Evolutionary conservation across 2,113 vertebrate species (phyloP).

Genomic region (Octodon degus): DNA sequence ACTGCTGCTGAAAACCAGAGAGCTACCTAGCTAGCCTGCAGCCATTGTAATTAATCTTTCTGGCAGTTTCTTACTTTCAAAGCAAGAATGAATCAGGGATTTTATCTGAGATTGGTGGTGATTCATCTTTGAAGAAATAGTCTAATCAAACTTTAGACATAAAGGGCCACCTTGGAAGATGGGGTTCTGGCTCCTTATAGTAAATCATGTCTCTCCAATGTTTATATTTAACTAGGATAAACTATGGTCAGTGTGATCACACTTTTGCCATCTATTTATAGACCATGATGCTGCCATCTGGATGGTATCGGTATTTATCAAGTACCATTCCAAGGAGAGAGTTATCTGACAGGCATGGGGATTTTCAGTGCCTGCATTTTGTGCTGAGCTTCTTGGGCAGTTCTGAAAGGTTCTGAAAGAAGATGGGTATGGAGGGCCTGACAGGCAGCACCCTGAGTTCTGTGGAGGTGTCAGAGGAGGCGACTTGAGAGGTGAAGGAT

Average conservation of each 20-base stretch:
- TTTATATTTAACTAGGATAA: conserved; percentile 44
- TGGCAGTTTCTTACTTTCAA: conserved; percentile 52
- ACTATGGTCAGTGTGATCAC: background rate
- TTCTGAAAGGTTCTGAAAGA: background rate
- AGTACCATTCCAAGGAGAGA: conserved; percentile 6
- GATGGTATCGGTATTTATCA: background rate
- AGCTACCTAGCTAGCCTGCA: background rate
- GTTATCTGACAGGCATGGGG: background rate
- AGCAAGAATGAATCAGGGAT: conserved; percentile 60
- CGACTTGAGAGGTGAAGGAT: background rate
- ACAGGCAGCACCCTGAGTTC: background rate
- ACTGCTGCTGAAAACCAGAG: conserved; percentile 36
- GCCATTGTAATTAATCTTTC: conserved; percentile 54
- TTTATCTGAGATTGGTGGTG: conserved; percentile 50
- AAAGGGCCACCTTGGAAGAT: conserved; percentile 4
- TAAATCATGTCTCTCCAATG: conserved; percentile 14
- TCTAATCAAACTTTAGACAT: conserved; percentile 31
- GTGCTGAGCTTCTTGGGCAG: background rate
- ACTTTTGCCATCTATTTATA: conserved; percentile 28
- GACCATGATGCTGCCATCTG: background rate
- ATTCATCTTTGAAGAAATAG: conserved; percentile 63
- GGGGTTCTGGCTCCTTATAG: background rate
- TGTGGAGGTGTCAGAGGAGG: background rate
- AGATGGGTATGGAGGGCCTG: background rate
- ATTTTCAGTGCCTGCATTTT: conserved; percentile 34